Evolutionary conservation across 2,797 vertebrate species (phyloP).

Genomic region (Ispidina picta): DNA sequence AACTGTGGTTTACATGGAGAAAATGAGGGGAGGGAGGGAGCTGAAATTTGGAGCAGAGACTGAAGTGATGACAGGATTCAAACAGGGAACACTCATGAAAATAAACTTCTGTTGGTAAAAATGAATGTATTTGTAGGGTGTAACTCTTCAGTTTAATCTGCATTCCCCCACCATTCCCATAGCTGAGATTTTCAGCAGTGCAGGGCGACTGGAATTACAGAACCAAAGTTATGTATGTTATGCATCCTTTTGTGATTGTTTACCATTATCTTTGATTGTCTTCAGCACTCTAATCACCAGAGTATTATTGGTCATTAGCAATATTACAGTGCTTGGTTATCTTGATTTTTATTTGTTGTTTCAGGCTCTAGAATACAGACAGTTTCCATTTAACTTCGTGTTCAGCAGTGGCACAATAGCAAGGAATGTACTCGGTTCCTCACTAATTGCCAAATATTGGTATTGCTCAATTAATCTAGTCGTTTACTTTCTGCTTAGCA

Average conservation of each 20-base stretch:
- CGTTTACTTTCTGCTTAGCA: conserved; percentile 15
- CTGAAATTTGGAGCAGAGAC: neutral
- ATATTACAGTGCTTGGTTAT: neutral
- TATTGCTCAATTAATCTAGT: neutral
- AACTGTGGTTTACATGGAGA: neutral
- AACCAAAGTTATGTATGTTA: neutral
- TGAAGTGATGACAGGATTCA: neutral
- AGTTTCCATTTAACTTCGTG: neutral
- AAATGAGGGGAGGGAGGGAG: neutral
- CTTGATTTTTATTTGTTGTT: neutral
- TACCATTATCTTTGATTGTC: neutral
- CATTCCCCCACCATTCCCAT: neutral
- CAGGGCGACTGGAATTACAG: neutral
- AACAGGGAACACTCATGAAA: neutral
- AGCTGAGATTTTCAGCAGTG: neutral
- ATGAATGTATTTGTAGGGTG: neutral
- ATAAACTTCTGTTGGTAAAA: neutral
- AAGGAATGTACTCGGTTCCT: neutral
- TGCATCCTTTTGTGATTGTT: neutral
- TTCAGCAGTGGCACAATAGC: neutral
- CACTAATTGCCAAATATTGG: neutral
- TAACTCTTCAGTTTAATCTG: neutral
- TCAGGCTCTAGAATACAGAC: neutral
- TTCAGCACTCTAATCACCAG: neutral
- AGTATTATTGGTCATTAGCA: neutral